Evolutionary conservation across 92 coral and sea anemone genomes (phyloP), one percentile per base, ranked within the genome.

Genomic region (Parazoanthus atlanticus): DNA sequence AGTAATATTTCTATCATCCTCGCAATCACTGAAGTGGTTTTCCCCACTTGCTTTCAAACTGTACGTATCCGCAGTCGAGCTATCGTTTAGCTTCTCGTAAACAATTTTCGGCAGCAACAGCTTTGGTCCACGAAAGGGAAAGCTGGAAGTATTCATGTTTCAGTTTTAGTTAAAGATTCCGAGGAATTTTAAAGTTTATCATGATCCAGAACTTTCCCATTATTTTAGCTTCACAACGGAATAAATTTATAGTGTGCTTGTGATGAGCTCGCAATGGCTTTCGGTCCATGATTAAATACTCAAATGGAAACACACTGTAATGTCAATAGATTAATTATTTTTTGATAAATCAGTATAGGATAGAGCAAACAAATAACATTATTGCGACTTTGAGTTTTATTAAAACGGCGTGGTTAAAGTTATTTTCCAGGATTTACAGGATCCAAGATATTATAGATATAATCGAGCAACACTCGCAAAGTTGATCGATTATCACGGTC

Each of bases 41-140:
- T 75, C 46, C 43, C 36, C 29, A 8, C 17, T 34, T 32, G 46
- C 28, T 23, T 75, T 75, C 15, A 75, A 21, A 75, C 79, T 8
- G 78, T 17, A 6, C 47, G 46, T 33, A 4, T 74, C 78, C 8
- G 46, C 21, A 32, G 19, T 15, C 4, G 47, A 33, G 25, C 17
- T 41, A 1, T 75, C 79, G 43, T 9, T 75, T 13, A 75, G 10
- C 31, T 19, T 75, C 46, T 41, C 49, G 31, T 75, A 75, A 6
- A 36, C 79, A 36, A 75, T 38, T 75, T 75, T 36, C 26, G 79
- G 79, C n/a, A 75, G 79, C 26, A 75, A 75, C 6, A 75, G 79
- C 26, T 75, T 75, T 38, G 46, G 8, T 32, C 79, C 79, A 15
- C 77, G 41, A 75, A 75, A 75, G 11, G 30, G 79, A 75, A 75